phyloP scores from a whole-genome alignment of 2,888 invertebrate species.

The Caenorhabditis sp. region DNA sequence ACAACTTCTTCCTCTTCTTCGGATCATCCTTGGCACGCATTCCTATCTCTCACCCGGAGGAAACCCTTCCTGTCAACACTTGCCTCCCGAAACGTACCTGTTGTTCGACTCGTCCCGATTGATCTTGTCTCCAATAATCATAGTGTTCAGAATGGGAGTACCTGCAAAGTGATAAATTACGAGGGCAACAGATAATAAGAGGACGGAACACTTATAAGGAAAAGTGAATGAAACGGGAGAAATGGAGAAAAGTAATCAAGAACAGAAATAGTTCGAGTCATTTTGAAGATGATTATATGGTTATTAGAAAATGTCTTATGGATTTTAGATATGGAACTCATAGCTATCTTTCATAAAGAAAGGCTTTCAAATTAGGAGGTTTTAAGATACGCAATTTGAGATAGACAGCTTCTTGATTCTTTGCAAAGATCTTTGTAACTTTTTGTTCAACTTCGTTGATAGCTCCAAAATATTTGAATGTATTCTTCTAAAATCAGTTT shows the following conservation, averaged over 20 bases:
- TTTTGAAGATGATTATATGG: too few relatives aligned
- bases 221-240: slow-evolving; percentile 1
- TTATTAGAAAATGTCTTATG: too few relatives aligned
- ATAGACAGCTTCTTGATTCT: too few relatives aligned
- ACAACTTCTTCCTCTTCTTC: slow-evolving; percentile 14
- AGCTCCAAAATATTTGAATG: too few relatives aligned
- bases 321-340: too few relatives aligned
- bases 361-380: too few relatives aligned
- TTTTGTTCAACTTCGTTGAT: too few relatives aligned
- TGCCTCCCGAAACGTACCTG: slow-evolving; percentile 44
- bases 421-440: too few relatives aligned
- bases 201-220: slow-evolving; percentile 20
- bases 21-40: slow-evolving; percentile 44
- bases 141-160: slow-evolving; percentile 30
- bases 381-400: too few relatives aligned
- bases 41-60: slow-evolving; percentile 36
- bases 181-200: slow-evolving; percentile 30
- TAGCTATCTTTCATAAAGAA: too few relatives aligned
- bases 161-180: slow-evolving; percentile 52
- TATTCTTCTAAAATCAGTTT: neutral
- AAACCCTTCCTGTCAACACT: slow-evolving; percentile 21
- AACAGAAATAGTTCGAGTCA: neutral
- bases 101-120: slow-evolving; percentile 62
- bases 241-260: neutral
- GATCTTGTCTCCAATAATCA: slow-evolving; percentile 59